A percentile compares a stretch with the other conserved stretches of the same genome.
Conservation (phyloP, 2,797 vertebrate species). For the Artibeus lituratus region DNA sequence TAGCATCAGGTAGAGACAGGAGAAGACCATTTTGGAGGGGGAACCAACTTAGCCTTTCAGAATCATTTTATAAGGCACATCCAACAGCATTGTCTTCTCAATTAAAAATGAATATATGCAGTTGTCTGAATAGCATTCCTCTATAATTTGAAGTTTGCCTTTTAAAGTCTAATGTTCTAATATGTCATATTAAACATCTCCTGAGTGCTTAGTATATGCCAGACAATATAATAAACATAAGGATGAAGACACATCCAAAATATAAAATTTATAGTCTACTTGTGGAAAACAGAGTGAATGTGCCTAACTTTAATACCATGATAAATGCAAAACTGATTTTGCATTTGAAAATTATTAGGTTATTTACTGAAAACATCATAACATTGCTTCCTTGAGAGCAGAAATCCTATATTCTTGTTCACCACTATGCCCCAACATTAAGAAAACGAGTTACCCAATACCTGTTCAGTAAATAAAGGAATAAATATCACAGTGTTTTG, state of each 20-base stretch:
- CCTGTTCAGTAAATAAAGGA: not conserved
- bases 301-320: not conserved
- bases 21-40: not conserved
- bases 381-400: not conserved
- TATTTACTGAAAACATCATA: not conserved
- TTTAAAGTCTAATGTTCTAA: slow-evolving; percentile 6
- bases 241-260: not conserved
- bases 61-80: not conserved
- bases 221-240: not conserved
- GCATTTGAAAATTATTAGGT: too few relatives aligned
- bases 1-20: slow-evolving; percentile 49
- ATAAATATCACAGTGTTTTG: not conserved
- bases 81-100: not conserved
- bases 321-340: not conserved
- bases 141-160: not conserved
- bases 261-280: not conserved
- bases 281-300: not conserved
- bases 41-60: not conserved
- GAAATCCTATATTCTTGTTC: not conserved
- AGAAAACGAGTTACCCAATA: not conserved
- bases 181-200: not conserved
- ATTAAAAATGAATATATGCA: not conserved
- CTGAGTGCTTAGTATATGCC: not conserved
- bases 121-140: not conserved
- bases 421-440: not conserved